Percentiles rank a stretch among this genome's conserved stretches.
Evolutionary conservation across 2,888 invertebrate genomes (phyloP).

Genomic region (Polydrusus pterygomalis): DNA sequence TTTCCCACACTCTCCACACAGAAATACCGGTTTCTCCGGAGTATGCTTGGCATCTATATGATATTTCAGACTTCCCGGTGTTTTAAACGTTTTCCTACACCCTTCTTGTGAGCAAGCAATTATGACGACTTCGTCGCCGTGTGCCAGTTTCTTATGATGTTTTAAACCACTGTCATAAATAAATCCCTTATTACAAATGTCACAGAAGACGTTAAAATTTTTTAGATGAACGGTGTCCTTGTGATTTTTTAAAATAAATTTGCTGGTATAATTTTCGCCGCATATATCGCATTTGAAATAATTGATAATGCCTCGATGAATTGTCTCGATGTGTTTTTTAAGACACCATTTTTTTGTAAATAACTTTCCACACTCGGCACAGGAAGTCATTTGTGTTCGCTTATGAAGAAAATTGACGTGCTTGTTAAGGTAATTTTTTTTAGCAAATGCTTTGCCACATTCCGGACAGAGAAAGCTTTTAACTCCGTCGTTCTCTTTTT

Average conservation of each 20-base stretch:
- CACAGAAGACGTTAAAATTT: slow-evolving; percentile 47
- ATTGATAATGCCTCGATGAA: slow-evolving; percentile 23
- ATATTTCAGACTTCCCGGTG: slow-evolving; percentile 14
- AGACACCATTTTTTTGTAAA: slow-evolving; percentile 28
- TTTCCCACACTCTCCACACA: slow-evolving; percentile 73
- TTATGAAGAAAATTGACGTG: slow-evolving; percentile 18
- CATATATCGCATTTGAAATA: slow-evolving; percentile 38
- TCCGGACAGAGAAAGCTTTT: not conserved
- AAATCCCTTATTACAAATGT: slow-evolving; percentile 54
- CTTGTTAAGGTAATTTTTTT: slow-evolving; percentile 20
- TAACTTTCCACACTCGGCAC: slow-evolving; percentile 15
- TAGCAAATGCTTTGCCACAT: slow-evolving; percentile 7
- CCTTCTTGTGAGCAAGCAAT: slow-evolving; percentile 32
- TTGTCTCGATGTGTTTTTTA: slow-evolving; percentile 21
- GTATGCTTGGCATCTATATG: slow-evolving; percentile 70
- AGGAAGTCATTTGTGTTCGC: not conserved
- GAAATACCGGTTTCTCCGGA: slow-evolving; percentile 71
- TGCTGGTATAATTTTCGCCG: slow-evolving; percentile 30
- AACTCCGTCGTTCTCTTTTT: slow-evolving; percentile 6
- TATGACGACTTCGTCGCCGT: slow-evolving; percentile 44
- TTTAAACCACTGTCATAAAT: slow-evolving; percentile 48
- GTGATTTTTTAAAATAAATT: slow-evolving; percentile 16
- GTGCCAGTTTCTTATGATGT: slow-evolving; percentile 32
- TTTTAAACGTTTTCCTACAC: slow-evolving; percentile 32
- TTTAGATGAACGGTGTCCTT: slow-evolving; percentile 19